These are phyloP conservation scores for Tyria jacobaeae DNA, from an alignment of 2,888 invertebrate species.

Conservation along the genomic window DNA sequence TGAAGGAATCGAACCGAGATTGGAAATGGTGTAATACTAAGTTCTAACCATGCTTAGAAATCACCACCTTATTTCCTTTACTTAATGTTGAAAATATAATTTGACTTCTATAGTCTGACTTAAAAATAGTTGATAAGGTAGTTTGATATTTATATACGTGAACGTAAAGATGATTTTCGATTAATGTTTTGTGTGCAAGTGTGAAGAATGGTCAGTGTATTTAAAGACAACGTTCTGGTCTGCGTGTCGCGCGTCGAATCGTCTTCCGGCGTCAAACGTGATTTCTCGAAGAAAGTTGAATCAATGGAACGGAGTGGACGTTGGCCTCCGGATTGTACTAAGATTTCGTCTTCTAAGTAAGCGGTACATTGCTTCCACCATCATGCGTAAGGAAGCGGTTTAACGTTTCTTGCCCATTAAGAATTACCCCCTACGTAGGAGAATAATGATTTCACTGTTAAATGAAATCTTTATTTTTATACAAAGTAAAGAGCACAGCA, in stretches of 20 bases:
- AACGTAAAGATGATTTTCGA: constrained; percentile 47
- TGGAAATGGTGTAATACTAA: constrained; percentile 65
- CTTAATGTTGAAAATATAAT: constrained; percentile 31
- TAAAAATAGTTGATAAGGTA: background rate
- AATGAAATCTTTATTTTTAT: background rate
- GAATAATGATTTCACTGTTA: background rate
- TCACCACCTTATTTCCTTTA: constrained; percentile 22
- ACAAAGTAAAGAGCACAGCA: background rate
- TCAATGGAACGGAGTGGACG: constrained; percentile 82
- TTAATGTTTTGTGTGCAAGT: constrained; percentile 29
- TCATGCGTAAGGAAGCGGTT: background rate
- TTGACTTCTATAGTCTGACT: background rate
- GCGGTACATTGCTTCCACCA: background rate
- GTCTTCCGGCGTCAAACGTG: constrained; percentile 84
- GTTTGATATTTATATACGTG: background rate
- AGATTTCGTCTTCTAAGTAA: constrained; percentile 42
- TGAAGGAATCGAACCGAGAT: constrained; percentile 67
- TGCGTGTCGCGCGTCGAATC: constrained; percentile 78
- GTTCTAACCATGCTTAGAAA: constrained; percentile 35
- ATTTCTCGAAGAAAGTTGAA: constrained; percentile 84
- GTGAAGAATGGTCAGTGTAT: constrained; percentile 64
- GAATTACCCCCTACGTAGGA: too few relatives aligned
- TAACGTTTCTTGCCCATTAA: too few relatives aligned
- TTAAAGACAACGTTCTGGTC: constrained; percentile 74
- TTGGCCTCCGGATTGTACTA: constrained; percentile 78